phyloP scores from a whole-genome alignment of 2,888 invertebrate species.

The Caenorhabditis drosophilae region DNA sequence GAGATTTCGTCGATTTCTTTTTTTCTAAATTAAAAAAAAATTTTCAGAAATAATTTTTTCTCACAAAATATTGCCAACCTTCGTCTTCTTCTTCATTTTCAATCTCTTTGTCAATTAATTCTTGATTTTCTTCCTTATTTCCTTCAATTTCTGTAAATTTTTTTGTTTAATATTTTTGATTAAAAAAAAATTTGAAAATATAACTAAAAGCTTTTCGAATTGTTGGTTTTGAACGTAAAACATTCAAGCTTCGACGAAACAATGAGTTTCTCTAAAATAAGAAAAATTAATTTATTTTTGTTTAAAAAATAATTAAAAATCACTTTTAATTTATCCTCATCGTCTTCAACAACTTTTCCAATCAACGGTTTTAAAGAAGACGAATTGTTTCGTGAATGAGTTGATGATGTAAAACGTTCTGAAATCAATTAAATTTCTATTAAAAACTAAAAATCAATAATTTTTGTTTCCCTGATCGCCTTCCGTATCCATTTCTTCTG shows the following conservation, averaged over 20 bases:
- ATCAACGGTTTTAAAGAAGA: too few relatives aligned
- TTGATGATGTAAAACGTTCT: too few relatives aligned
- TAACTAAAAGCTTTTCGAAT: too few relatives aligned
- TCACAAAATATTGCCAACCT: neutral
- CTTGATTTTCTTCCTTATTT: constrained; percentile 3
- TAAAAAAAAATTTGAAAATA: neutral
- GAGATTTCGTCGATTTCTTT: constrained; percentile 9
- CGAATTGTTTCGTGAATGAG: too few relatives aligned
- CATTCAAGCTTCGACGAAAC: constrained; percentile 19
- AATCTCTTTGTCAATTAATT: too few relatives aligned
- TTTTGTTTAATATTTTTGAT: neutral
- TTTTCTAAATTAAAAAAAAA: constrained; percentile 2
- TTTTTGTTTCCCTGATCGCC: constrained; percentile 23
- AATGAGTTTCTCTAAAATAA: constrained; percentile 27
- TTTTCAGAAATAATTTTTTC: neutral
- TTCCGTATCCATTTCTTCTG: constrained; percentile 23
- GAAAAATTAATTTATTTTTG: neutral
- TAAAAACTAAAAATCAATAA: too few relatives aligned
- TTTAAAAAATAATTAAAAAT: neutral
- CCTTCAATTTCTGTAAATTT: neutral
- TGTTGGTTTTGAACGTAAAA: constrained; percentile 11
- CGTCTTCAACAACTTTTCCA: neutral
- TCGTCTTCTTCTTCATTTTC: neutral
- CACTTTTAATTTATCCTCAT: neutral
- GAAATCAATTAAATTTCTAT: too few relatives aligned